Percentiles rank a stretch among this genome's conserved stretches.
Evolutionary conservation across 2,113 vertebrate species (phyloP).

Genomic region (Microtus ochrogaster): DNA sequence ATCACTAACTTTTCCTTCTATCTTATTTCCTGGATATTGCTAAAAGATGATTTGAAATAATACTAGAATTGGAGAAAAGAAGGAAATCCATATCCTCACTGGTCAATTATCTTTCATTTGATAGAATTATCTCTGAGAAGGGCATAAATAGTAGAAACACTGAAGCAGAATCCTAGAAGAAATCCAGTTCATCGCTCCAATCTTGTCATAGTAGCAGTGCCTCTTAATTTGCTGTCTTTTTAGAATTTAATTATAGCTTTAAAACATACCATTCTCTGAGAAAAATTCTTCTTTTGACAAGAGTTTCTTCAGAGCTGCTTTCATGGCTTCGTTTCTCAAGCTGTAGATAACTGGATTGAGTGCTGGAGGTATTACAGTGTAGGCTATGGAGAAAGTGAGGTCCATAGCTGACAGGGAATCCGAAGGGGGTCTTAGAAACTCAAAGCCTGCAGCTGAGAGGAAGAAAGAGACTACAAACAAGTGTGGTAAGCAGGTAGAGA

Average conservation of each 20-base stretch:
- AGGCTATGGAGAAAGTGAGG: constrained; percentile 67
- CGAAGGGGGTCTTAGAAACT: constrained; percentile 71
- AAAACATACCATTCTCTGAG: constrained; percentile 40
- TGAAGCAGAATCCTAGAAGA: neutral
- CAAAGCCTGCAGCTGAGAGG: constrained; percentile 67
- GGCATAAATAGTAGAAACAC: neutral
- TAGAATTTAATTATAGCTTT: constrained; percentile 60
- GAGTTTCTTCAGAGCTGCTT: constrained; percentile 58
- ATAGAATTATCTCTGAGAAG: neutral
- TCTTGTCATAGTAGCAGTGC: neutral
- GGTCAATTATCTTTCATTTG: neutral
- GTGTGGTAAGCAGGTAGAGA: constrained; percentile 76
- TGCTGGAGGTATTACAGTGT: constrained; percentile 60
- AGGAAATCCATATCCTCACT: neutral
- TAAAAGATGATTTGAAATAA: constrained; percentile 37
- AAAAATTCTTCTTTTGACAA: constrained; percentile 62
- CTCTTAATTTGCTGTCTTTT: neutral
- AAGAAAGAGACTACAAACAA: constrained; percentile 74
- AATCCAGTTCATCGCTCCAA: neutral
- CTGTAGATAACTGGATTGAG: constrained; percentile 74
- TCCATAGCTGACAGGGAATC: constrained; percentile 54
- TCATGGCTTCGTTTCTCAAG: constrained; percentile 70
- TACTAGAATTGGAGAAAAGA: neutral
- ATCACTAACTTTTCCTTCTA: neutral
- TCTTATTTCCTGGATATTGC: neutral